Evolutionary conservation across 1,140 invertebrate species (phyloP).

Genomic region (Kradibia gibbosae): DNA sequence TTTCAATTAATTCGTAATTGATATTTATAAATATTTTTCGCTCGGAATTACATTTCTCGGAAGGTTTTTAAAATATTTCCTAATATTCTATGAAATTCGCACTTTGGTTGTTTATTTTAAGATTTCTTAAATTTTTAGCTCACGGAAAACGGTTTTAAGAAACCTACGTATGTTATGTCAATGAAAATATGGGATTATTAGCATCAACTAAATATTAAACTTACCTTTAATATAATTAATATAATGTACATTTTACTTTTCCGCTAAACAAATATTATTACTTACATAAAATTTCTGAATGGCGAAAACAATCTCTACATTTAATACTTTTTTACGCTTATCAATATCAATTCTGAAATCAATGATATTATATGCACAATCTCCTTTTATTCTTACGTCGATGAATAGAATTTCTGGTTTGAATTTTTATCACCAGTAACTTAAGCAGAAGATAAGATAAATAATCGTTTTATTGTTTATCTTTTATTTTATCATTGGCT

Average conservation of each 20-base stretch:
- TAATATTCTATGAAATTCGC: too few species aligned
- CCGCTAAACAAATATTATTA: too few species aligned
- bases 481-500: background rate
- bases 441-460: background rate
- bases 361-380: background rate
- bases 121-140: too few species aligned
- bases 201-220: background rate
- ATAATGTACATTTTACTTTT: too few species aligned
- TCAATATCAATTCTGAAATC: background rate
- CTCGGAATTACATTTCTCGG: too few species aligned
- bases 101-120: too few species aligned
- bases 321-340: background rate
- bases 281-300: background rate
- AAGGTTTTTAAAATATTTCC: too few species aligned
- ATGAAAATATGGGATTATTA: too few species aligned
- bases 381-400: background rate
- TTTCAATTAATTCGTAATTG: too few species aligned
- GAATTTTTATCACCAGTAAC: background rate
- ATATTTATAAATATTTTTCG: too few species aligned
- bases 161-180: too few species aligned
- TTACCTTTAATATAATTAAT: background rate
- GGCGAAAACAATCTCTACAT: background rate
- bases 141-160: too few species aligned
- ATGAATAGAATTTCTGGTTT: background rate
- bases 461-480: background rate